A percentile compares a stretch with the other conserved stretches of the same genome.
Evolutionary conservation across 2,797 vertebrate species (phyloP).

Genomic region (Anguilla obscura): DNA sequence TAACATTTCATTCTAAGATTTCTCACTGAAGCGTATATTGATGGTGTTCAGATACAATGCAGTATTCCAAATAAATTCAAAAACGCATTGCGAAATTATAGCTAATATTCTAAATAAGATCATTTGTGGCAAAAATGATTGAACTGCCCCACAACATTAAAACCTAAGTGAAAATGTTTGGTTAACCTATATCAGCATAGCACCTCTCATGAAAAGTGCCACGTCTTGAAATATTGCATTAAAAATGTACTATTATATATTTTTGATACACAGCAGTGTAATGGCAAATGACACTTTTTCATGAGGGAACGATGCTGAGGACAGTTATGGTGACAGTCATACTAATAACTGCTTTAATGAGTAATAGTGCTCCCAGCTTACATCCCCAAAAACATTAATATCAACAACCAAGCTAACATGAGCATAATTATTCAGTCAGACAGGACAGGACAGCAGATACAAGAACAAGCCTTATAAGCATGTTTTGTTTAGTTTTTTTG

Average conservation of each 20-base stretch:
- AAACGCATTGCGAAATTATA: not conserved
- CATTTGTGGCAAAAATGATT: not conserved
- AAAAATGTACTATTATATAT: not conserved
- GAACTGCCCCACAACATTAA: conserved; percentile 12
- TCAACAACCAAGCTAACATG: not conserved
- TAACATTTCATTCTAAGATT: no score
- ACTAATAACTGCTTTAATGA: not conserved
- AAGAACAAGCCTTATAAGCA: not conserved
- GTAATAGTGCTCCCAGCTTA: not conserved
- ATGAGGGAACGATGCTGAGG: not conserved
- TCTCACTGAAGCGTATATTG: not conserved
- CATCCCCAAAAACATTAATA: not conserved
- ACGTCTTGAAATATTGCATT: not conserved
- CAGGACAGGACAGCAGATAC: not conserved
- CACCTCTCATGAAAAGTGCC: not conserved
- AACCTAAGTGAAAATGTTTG: conserved; percentile 19
- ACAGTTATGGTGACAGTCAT: not conserved
- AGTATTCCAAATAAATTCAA: not conserved
- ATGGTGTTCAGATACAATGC: not conserved
- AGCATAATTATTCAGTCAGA: not conserved
- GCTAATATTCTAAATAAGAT: not conserved
- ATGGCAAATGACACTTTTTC: not conserved
- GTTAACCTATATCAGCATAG: not conserved
- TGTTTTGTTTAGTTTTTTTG: not conserved
- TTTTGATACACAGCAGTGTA: not conserved